A percentile compares a stretch with the other conserved stretches of the same genome.
These are phyloP conservation scores for Forficula auricularia DNA, from an alignment of 1,140 invertebrate species.

Conservation along the genomic window DNA sequence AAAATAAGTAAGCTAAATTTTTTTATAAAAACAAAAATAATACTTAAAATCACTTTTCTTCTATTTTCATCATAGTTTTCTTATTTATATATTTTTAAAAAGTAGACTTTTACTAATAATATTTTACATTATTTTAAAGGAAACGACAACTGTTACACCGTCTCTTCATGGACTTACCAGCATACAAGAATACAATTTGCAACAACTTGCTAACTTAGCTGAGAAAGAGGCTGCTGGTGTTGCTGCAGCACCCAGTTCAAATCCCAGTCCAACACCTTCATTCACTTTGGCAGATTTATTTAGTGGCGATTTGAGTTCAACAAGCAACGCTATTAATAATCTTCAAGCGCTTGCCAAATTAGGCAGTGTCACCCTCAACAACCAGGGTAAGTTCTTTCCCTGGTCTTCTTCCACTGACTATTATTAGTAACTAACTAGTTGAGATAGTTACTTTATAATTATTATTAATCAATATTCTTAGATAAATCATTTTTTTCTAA, in stretches of 20 bases:
- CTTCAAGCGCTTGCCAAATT: conserved; percentile 74
- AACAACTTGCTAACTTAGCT: conserved; percentile 54
- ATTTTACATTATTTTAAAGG: no score
- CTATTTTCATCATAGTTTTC: no score
- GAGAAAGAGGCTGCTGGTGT: conserved; percentile 10
- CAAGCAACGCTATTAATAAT: conserved; percentile 66
- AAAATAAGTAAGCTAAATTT: no score
- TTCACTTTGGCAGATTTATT: conserved; percentile 58
- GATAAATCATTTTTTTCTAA: no score
- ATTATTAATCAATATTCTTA: no score
- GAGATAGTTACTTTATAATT: conserved; percentile 5
- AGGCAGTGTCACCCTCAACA: conserved; percentile 38
- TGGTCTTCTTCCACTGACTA: neutral
- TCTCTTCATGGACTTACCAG: conserved; percentile 36
- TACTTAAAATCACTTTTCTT: no score
- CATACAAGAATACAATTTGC: conserved; percentile 68
- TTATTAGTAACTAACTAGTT: conserved; percentile 2
- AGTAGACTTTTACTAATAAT: no score
- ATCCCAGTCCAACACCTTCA: conserved; percentile 36
- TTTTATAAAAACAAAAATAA: no score
- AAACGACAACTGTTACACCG: neutral
- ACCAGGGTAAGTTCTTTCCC: conserved; percentile 34
- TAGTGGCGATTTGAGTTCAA: conserved; percentile 42
- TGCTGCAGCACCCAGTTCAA: conserved; percentile 29
- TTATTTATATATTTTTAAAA: no score